Evolutionary conservation across 2,113 vertebrate genomes (phyloP), one percentile per base, ranked within the genome.

Genomic region (Mola mola): DNA sequence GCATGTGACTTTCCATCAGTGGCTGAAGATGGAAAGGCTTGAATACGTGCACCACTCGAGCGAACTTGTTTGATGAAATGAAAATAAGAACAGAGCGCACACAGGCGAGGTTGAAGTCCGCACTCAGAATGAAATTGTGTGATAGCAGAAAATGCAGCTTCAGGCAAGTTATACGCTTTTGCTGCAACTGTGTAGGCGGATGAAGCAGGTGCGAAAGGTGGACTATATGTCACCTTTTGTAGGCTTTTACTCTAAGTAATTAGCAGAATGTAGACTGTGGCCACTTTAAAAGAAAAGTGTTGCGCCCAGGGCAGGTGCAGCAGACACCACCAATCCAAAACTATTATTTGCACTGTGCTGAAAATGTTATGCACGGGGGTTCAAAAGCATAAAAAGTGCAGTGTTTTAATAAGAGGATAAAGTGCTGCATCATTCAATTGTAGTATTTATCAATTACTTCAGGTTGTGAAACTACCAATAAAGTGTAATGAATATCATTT

Each of bases 181-280:
- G 44, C 2, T 25, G 40, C 75, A 76, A 61, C 65, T 68, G 71
- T 73, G 66, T 19, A 44, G 24, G 40, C 29, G 33, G 16, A 13
- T 38, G 60, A 22, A 44, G 64, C 60, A 76, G 60, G 44, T 60
- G 56, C 28, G 42, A 26, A 68, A 49, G 1, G 34, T n/a, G 19
- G 46, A 38, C 49, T 34, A 17, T 22, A 41, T 37, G 74, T 81
- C 70, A 73, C 50, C 73, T 78, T 37, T 51, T 59, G 60, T 48
- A 44, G 31, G 64, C 22, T 43, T 78, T 65, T 58, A 73, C 1
- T 3, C 5, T 19, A 36, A 64, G 58, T 57, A 75, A 84, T 75
- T 75, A 77, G 60, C 42, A 26, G 40, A 37, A 46, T 21, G 55
- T 28, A 48, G 66, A 73, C 31, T 37, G 25, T 6, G 65, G 10